Conservation (phyloP, 30 jellyfish, hydroid and myxozoan genomes). For the Sanderia malayensis region DNA sequence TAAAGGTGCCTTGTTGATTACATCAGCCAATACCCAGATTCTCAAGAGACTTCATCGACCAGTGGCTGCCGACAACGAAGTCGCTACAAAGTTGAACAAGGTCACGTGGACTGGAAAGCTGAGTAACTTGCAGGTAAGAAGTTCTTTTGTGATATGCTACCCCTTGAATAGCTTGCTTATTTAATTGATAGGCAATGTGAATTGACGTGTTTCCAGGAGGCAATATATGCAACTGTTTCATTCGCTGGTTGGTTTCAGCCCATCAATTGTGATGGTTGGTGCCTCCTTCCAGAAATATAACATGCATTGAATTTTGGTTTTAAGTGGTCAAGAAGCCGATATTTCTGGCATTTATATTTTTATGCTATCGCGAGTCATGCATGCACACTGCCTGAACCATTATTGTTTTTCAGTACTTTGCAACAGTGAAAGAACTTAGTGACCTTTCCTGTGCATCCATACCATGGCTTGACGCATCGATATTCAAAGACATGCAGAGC, state of each 20-base stretch:
- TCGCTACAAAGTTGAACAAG: slow-evolving; percentile 71
- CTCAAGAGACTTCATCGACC: slow-evolving; percentile 91
- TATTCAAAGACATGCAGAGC: slow-evolving; percentile 56
- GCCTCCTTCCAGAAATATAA: too few species aligned
- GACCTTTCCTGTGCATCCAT: slow-evolving; percentile 78
- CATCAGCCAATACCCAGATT: slow-evolving; percentile 92
- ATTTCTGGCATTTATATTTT: too few species aligned
- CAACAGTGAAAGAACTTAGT: slow-evolving; percentile 60
- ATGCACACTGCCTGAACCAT: background rate
- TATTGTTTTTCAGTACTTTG: slow-evolving; percentile 65
- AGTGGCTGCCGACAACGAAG: slow-evolving; percentile 70
- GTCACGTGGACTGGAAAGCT: slow-evolving; percentile 94
- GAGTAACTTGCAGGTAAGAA: slow-evolving; percentile 71
- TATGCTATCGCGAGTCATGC: too few species aligned
- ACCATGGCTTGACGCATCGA: slow-evolving; percentile 84
- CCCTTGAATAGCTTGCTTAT: too few species aligned
- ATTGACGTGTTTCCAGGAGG: too few species aligned
- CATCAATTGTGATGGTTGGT: too few species aligned
- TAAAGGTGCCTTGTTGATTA: slow-evolving; percentile 81
- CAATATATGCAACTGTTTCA: too few species aligned
- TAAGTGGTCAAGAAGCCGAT: too few species aligned
- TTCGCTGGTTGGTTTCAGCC: too few species aligned
- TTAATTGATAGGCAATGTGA: too few species aligned
- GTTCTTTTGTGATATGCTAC: background rate
- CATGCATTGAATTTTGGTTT: too few species aligned